Evolutionary conservation across 2,113 vertebrate genomes (phyloP), one percentile per base, ranked within the genome.

Genomic region (Candoia aspera): DNA sequence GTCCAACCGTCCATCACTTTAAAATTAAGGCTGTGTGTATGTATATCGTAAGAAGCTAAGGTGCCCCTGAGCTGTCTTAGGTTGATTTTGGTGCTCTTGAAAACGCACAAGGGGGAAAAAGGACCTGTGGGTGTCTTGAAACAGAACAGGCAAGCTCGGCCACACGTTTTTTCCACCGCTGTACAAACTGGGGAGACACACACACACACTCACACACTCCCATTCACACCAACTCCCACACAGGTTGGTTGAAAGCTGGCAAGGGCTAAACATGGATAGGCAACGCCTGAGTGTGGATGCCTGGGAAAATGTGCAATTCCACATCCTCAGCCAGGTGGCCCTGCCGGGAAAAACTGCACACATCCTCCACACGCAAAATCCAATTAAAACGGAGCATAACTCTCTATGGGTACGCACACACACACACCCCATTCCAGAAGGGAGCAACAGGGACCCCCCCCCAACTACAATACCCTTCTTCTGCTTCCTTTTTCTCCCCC

Each of bases 51-150:
- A 98, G 97, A 96, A 94, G 96, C 96, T 94, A 97, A 98, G 97
- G 98, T 98, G 98, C 98, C 98, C 98, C 97, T 96, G 96, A 98
- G 97, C 97, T 97, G 97, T 96, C 97, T 97, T 97, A 98, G 96
- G 97, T 97, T n/a, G 12, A 15, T 33, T 29, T 15, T 42, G 54
- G n/a, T 96, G 19, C 58, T 97, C 97, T 37, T 26, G 29, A 88
- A 89, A 84, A 64, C 54, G 86, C 86, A 60, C 87, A 62, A 2
- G 8, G 42, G 96, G 96, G 97, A 96, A 87, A 96, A 62, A 95
- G 95, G 95, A 93, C 95, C 94, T 96, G 96, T 95, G 96, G 53
- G 94, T 12, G 58, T 95, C 94, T 95, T 94, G 90, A 95, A 98
- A 98, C 89, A 42, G 42, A 42, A 42, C 42, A 3, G 42, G 42